Conservation (phyloP, 2,888 invertebrate species). For the Apotomis turbidana region DNA sequence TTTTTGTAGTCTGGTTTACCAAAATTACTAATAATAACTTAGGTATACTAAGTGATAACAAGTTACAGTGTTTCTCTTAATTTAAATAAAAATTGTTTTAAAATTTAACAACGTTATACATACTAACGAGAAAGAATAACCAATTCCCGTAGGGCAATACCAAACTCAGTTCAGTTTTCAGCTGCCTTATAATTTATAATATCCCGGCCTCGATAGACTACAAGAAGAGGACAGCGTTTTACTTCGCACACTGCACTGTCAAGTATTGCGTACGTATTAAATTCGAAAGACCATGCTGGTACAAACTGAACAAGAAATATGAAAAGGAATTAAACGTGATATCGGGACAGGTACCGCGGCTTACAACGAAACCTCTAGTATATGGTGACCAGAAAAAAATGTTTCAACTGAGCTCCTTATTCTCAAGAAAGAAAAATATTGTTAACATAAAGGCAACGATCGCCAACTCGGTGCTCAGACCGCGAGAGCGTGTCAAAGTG, state of each 20-base stretch:
- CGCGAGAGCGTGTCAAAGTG: constrained; percentile 17
- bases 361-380: constrained; percentile 19
- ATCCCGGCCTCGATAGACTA: constrained; percentile 16
- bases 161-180: constrained; percentile 23
- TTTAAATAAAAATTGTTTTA: too few relatives aligned
- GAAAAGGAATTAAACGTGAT: constrained; percentile 20
- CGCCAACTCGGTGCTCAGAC: constrained; percentile 7
- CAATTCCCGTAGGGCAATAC: constrained; percentile 11
- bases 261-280: constrained; percentile 20
- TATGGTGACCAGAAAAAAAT: constrained; percentile 27
- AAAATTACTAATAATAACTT: too few relatives aligned
- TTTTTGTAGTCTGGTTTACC: too few relatives aligned
- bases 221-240: background rate
- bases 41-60: too few relatives aligned
- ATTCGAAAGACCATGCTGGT: constrained; percentile 13
- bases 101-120: constrained; percentile 13
- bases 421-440: constrained; percentile 4
- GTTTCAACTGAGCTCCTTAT: constrained; percentile 8
- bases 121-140: background rate
- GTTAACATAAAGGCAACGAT: constrained; percentile 12
- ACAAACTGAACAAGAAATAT: constrained; percentile 11
- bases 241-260: constrained; percentile 12
- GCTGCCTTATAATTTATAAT: constrained; percentile 14
- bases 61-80: too few relatives aligned
- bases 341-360: constrained; percentile 22